phyloP scores from a whole-genome alignment of 1,140 invertebrate genomes.

The Paralvinella palmiformis region DNA sequence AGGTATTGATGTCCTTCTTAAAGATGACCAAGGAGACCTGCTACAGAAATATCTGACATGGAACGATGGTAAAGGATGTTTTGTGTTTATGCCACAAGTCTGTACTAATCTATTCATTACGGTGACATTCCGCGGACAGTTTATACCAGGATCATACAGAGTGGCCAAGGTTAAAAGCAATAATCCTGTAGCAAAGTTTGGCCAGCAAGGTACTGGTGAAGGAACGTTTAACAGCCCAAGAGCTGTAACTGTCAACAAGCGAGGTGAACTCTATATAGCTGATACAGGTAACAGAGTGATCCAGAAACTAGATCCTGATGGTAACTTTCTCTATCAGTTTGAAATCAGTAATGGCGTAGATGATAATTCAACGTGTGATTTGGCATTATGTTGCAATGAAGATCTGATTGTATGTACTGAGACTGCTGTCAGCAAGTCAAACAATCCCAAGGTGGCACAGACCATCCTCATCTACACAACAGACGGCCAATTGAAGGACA shows the following conservation, averaged over 20 bases:
- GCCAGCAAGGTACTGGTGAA: not conserved
- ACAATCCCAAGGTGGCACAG: constrained; percentile 7
- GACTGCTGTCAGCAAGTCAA: not conserved
- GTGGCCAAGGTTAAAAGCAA: constrained; percentile 4
- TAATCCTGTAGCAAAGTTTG: constrained; percentile 8
- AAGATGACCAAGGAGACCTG: too few relatives aligned
- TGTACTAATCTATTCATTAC: not conserved
- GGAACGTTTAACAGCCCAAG: constrained; percentile 9
- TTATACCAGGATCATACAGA: not conserved
- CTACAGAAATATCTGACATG: too few relatives aligned
- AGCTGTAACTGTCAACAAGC: not conserved
- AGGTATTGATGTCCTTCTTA: too few relatives aligned
- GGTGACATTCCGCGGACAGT: not conserved
- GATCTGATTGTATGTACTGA: constrained; percentile 10
- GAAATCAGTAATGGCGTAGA: constrained; percentile 2
- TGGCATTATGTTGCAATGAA: not conserved
- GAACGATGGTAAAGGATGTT: not conserved
- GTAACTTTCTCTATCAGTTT: constrained; percentile 10
- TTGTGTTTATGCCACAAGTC: constrained; percentile 7
- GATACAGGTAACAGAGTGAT: constrained; percentile 13
- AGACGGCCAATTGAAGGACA: constrained; percentile 11
- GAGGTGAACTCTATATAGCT: constrained; percentile 7
- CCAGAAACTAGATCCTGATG: constrained; percentile 13
- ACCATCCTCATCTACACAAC: constrained; percentile 4
- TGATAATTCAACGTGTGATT: constrained; percentile 12